Evolutionary conservation across 2,888 invertebrate species (phyloP), one percentile per base, ranked within the genome.

Genomic region (Cyclophora albipunctata): DNA sequence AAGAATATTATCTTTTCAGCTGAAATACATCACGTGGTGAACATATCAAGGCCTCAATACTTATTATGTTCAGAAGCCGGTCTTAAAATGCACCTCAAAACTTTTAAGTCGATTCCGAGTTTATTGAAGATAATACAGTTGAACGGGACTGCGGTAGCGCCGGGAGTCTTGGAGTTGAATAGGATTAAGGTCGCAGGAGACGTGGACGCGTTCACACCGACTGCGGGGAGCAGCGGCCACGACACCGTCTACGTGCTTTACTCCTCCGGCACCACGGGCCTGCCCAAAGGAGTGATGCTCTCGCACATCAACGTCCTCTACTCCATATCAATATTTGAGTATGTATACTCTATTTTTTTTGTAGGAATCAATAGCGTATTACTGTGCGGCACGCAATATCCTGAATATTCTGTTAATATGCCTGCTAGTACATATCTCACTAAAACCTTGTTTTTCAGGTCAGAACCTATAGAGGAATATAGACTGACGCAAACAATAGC

Each of bases 281-380:
- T 93, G 45, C 94, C 95, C 0, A 95, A 95, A 78, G 94, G 94
- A 33, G 94, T 95, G 0, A 90, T 91, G 90, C 74, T 95, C 34
- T 91, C 92, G 0, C 93, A 94, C 65, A 55, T 76, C 3, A 84
- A 84, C 50, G 58, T 69, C 7, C 55, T 84, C 20, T 79, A 58
- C 89, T 91, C 46, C 87, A 92, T 70, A 63, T 69, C 60, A 88
- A 92, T 80, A 67, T 91, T 72, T 65, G 63, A 73, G 76, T 83
- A 70, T 74, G 64, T 69, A 52, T 41, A 5, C 5, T 40, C 40
- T 2, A 5, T 3, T 47, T 40, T 48, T 7, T 56, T 54, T 34
- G 54, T 45, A 53, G 53, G 1, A 5, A 3, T 1, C 20, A 20
- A 20, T 20, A 20, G 20, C 20, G 20, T 20, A 20, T 20, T 20